Conservation (phyloP, 1,140 invertebrate species). For the Mactra quadrangularis region DNA sequence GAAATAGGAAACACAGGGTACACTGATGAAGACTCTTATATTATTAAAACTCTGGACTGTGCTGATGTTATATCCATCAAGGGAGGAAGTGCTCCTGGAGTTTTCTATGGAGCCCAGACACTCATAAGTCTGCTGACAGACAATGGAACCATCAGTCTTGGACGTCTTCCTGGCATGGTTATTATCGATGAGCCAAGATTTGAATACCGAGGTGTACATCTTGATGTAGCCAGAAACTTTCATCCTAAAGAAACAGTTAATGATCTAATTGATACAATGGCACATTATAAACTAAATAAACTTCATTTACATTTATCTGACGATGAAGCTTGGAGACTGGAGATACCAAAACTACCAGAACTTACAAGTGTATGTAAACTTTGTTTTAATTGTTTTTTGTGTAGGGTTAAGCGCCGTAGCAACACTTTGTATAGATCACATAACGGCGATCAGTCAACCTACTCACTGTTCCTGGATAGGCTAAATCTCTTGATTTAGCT, state of each 20-base stretch:
- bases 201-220: conserved; percentile 78
- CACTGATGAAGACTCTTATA: conserved; percentile 63
- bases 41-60: conserved; percentile 50
- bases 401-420: too few species aligned
- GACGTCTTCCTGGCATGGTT: conserved; percentile 55
- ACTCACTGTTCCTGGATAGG: too few species aligned
- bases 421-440: too few species aligned
- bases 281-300: conserved; percentile 79
- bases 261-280: conserved; percentile 78
- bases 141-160: conserved; percentile 37
- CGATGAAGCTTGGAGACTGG: conserved; percentile 81
- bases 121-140: conserved; percentile 61
- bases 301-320: conserved; percentile 81
- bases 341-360: conserved; percentile 77
- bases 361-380: conserved; percentile 75
- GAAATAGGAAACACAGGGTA: conserved; percentile 4
- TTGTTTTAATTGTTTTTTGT: too few species aligned
- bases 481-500: too few species aligned
- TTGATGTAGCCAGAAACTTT: conserved; percentile 82
- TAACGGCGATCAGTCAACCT: too few species aligned
- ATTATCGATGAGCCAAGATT: conserved; percentile 73
- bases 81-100: conserved; percentile 55
- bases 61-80: conserved; percentile 59
- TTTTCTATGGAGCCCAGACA: conserved; percentile 72
- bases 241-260: conserved; percentile 73